These are phyloP conservation scores for Beroe forskalii DNA, from an alignment of 37 sponge, comb jelly and placozoan genomes.

Conservation along the genomic window DNA sequence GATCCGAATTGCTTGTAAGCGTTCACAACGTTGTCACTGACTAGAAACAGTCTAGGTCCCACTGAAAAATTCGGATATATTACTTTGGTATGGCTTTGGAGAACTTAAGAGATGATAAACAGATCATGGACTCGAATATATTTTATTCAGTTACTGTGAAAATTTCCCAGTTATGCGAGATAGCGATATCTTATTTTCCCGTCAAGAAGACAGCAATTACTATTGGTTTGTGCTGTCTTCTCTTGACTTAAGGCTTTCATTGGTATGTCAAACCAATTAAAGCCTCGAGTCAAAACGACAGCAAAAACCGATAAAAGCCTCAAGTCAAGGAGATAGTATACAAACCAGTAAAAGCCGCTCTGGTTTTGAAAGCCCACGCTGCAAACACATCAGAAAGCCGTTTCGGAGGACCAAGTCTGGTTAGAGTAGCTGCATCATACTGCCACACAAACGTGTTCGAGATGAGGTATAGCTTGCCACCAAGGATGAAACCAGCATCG, in stretches of 20 bases:
- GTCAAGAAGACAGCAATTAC: too few relatives aligned
- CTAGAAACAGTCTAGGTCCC: neutral
- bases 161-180: neutral
- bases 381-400: neutral
- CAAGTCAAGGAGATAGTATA: neutral
- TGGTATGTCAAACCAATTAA: neutral
- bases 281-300: neutral
- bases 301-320: neutral
- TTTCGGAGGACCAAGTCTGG: too few relatives aligned
- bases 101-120: too few relatives aligned
- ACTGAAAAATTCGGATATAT: neutral
- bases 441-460: neutral
- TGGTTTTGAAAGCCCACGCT: neutral
- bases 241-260: neutral
- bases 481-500: neutral
- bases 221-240: neutral
- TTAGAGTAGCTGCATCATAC: neutral
- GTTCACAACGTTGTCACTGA: neutral
- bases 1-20: too few relatives aligned
- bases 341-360: constrained; percentile 1
- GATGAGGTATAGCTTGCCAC: neutral
- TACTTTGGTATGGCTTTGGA: too few relatives aligned
- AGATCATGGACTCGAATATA: too few relatives aligned
- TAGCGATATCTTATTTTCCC: neutral
- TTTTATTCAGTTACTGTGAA: neutral